Base-by-base conservation (phyloP, 1,140 invertebrate species). In the Oncopodura yosiiana region DNA sequence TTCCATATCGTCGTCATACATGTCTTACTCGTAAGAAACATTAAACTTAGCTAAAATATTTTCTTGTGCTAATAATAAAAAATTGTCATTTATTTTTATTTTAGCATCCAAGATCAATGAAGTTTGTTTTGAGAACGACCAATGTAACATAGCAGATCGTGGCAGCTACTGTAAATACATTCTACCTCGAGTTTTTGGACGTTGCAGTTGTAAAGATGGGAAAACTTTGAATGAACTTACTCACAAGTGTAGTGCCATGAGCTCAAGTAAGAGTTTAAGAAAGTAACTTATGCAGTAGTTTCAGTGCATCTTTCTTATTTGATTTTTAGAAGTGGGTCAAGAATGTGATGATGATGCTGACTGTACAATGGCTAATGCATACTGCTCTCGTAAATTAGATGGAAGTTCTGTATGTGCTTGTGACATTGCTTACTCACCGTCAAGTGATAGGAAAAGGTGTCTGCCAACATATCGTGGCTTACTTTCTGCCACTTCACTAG, bases 41-140 rank as follows among this genome's bases (percentile, higher is more conserved):
- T 43, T 23, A 30, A 39, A 16, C 9, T 26, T 23, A 23, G 3
- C 11, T 6, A 18, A 44, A 23, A 5, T n/a, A n/a, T 23, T 23
- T 44, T 44, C 3, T 8, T 23, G 21, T 21, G 4, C 41, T 19
- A 36, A 19, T 27, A 11, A 19, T 34, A 30, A 49, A 11, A 19
- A 9, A 11, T 27, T 50, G 23, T 41, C 37, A 38, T 39, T 16
- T 45, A 11, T 65, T 63, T 59, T 60, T 56, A 53, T 75, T 79
- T 42, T 73, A 93, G 88, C 86, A 63, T 84, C 87, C n/a, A 80
- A 79, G 66, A 77, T 86, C 18, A 85, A 84, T 41, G 81, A 88
- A 56, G 83, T 89, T n/a, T 93, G 89, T 67, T 88, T 90, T 70
- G 88, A 84, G 65, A 84, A 91, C 66, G 81, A 82, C 38, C 87